Percentiles rank a stretch among this genome's conserved stretches.
Conservation (phyloP, 2,797 vertebrate species). For the Basileuterus tristriatus region DNA sequence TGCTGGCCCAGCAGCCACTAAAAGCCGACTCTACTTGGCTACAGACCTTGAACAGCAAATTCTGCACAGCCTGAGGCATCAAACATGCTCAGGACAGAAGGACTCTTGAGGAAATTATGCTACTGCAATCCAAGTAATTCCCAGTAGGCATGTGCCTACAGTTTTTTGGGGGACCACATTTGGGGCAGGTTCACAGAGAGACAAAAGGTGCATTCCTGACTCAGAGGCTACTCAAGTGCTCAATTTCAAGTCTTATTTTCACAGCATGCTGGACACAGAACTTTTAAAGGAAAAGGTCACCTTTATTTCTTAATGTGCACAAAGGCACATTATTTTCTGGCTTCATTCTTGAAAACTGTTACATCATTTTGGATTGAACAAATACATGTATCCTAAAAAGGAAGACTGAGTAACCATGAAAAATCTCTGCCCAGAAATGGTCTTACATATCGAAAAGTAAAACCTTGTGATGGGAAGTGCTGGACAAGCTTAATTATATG, state of each 20-base stretch:
- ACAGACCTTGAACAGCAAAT: neutral
- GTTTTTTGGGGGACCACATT: neutral
- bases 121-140: neutral
- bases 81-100: neutral
- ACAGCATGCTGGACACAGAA: neutral
- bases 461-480: neutral
- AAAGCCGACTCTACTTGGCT: neutral
- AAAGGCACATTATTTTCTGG: neutral
- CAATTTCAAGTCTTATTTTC: neutral
- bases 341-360: neutral
- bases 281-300: neutral
- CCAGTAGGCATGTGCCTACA: neutral
- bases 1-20: rapidly evolving
- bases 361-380: neutral
- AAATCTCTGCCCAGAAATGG: neutral
- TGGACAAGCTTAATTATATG: neutral
- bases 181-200: neutral
- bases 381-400: neutral
- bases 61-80: neutral
- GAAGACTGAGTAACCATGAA: neutral
- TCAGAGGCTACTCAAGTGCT: neutral
- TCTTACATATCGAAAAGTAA: neutral
- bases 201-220: neutral
- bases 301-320: neutral
- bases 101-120: neutral